Evolutionary conservation across 2,888 invertebrate species (phyloP).

Genomic region (Conchocele bisecta): DNA sequence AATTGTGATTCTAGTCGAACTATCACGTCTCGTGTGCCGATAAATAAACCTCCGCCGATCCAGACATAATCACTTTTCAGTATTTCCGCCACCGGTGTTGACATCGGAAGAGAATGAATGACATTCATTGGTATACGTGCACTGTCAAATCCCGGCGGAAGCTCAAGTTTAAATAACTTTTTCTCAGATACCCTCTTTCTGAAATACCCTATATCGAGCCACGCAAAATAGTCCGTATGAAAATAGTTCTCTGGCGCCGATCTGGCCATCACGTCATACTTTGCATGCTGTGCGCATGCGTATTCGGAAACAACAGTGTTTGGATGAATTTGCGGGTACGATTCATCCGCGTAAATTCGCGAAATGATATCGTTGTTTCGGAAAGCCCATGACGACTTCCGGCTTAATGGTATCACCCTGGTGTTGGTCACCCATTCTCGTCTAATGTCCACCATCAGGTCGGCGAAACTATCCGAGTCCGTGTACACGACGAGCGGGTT

Average conservation of each 20-base stretch:
- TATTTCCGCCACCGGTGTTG: not conserved
- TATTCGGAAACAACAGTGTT: not conserved
- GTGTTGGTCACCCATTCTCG: not conserved
- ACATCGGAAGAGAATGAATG: not conserved
- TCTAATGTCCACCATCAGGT: not conserved
- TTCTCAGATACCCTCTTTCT: not conserved
- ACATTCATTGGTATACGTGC: not conserved
- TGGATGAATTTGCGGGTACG: too few species aligned
- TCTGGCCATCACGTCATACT: not conserved
- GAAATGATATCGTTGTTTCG: too few species aligned
- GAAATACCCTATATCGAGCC: slow-evolving; percentile 1
- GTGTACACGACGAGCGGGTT: not conserved
- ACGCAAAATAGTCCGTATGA: not conserved
- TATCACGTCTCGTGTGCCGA: not conserved
- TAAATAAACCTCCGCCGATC: not conserved
- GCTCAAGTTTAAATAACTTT: not conserved
- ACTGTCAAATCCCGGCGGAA: not conserved
- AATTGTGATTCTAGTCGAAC: not conserved
- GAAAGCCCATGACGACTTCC: too few species aligned
- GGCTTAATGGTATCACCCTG: not conserved
- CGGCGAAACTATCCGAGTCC: not conserved
- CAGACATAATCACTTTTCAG: not conserved
- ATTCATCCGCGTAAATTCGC: too few species aligned
- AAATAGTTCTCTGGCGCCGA: not conserved
- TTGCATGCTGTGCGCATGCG: not conserved